phyloP scores from a whole-genome alignment of 2,797 vertebrate genomes.

The Ctenosaura bakeri region DNA sequence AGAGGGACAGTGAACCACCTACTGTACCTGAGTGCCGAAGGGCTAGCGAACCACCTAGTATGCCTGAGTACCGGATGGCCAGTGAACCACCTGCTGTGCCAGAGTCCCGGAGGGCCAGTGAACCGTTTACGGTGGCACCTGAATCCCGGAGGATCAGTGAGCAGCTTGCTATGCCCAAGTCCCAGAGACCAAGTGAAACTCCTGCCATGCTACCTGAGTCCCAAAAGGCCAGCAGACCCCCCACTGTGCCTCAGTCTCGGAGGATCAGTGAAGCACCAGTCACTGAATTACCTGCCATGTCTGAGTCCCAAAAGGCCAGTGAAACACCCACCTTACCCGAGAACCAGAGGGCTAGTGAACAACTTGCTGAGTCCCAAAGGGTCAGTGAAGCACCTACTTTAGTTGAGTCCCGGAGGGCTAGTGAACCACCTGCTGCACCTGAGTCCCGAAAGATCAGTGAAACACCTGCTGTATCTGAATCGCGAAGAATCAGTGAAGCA shows the following conservation, averaged over 20 bases:
- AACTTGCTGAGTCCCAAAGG: not conserved
- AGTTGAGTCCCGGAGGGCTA: not conserved
- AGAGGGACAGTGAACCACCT: not conserved
- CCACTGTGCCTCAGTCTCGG: not conserved
- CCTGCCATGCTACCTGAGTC: not conserved
- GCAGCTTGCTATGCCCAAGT: not conserved
- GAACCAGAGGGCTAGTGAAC: not conserved
- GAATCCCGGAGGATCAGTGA: not conserved
- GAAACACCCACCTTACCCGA: not conserved
- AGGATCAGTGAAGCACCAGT: not conserved
- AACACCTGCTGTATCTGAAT: not conserved
- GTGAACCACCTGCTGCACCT: not conserved
- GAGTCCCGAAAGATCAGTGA: not conserved
- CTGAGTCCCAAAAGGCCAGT: not conserved
- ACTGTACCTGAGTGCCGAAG: not conserved
- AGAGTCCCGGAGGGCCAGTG: not conserved
- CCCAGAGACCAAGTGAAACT: not conserved
- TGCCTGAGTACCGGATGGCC: not conserved
- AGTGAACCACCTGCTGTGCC: not conserved
- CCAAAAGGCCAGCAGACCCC: not conserved
- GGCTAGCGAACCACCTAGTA: not conserved
- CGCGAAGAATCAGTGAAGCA: not conserved
- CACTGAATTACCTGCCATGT: not conserved
- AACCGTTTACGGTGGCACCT: accelerated
- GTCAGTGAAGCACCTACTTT: not conserved